Conservation (phyloP, 2,797 vertebrate species). For the Kryptopterus vitreolus region DNA sequence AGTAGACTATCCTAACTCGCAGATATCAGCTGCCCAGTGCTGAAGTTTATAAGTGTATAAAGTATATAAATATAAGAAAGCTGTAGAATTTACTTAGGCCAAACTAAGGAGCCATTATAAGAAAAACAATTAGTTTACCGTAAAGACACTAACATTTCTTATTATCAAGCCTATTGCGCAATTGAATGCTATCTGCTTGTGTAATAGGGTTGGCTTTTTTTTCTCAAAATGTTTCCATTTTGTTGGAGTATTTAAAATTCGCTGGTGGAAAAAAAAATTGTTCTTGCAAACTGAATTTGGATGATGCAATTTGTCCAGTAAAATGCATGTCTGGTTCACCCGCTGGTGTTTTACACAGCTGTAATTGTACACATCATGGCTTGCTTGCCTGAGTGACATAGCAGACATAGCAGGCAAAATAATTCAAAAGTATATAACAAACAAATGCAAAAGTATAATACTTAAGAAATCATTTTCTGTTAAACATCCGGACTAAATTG, state of each 20-base stretch:
- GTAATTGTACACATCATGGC: constrained; percentile 1
- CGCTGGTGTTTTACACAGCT: background rate
- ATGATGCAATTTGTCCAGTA: background rate
- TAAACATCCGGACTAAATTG: background rate
- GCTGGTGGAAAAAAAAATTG: background rate
- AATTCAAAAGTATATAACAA: background rate
- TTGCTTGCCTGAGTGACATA: background rate
- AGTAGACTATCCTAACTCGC: no score
- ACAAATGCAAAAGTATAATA: background rate
- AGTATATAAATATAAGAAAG: no score
- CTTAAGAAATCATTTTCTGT: background rate
- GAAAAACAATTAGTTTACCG: no score
- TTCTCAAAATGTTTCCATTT: background rate
- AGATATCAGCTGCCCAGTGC: no score
- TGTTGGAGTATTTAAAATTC: background rate
- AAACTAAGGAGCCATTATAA: no score
- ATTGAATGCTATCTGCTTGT: no score
- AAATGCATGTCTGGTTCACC: background rate
- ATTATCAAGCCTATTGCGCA: no score
- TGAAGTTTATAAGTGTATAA: no score
- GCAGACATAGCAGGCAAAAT: background rate
- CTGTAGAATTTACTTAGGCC: no score
- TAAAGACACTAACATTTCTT: no score
- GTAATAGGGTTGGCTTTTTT: no score
- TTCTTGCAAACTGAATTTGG: background rate